Conservation (phyloP, 2,888 invertebrate species). For the Rhamnusium bicolor region DNA sequence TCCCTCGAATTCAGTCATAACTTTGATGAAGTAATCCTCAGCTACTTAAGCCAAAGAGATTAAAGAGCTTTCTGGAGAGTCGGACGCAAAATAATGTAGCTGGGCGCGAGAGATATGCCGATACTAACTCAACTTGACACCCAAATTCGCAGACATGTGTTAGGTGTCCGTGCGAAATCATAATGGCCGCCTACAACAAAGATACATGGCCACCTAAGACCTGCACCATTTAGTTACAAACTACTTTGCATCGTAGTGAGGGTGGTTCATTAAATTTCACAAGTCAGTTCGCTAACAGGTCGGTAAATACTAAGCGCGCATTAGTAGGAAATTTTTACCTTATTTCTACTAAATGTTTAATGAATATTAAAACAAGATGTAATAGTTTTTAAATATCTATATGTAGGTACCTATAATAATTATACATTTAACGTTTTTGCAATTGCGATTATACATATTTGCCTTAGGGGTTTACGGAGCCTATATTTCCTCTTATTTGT, state of each 20-base stretch:
- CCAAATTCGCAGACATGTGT: conserved; percentile 71
- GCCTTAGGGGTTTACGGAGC: no score
- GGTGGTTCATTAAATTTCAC: conserved; percentile 8
- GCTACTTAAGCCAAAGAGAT: conserved; percentile 70
- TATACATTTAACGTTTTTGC: no score
- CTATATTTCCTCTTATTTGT: no score
- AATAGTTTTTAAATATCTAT: no score
- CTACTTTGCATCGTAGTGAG: conserved; percentile 12
- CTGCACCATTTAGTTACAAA: conserved; percentile 46
- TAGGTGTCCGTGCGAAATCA: conserved; percentile 65
- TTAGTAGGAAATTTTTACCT: no score
- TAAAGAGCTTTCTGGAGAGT: conserved; percentile 69
- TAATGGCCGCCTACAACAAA: conserved; percentile 62
- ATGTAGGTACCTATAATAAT: no score
- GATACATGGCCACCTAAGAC: conserved; percentile 65
- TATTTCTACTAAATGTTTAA: no score
- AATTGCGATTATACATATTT: no score
- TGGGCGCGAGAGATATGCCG: conserved; percentile 70
- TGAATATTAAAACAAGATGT: no score
- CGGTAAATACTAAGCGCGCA: neutral
- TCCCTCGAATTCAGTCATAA: conserved; percentile 63
- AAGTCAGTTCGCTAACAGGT: neutral
- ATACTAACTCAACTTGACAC: conserved; percentile 71
- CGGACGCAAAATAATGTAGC: conserved; percentile 62
- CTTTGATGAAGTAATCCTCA: conserved; percentile 70